Evolutionary conservation across 2,113 vertebrate species (phyloP).

Genomic region (Pelecanus crispus): DNA sequence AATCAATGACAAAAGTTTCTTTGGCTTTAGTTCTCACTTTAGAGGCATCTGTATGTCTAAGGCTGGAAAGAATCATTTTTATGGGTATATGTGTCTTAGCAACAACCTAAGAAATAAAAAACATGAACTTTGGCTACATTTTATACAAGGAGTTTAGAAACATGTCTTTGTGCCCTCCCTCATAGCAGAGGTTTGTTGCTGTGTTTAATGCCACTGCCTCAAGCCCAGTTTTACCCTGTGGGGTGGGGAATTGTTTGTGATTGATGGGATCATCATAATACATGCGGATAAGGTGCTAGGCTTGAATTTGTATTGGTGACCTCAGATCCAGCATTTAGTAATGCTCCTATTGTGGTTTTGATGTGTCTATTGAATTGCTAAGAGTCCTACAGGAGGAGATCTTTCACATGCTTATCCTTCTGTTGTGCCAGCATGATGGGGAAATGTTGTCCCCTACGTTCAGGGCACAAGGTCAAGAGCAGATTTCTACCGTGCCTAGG

Average conservation of each 20-base stretch:
- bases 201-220: neutral
- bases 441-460: neutral
- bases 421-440: neutral
- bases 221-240: neutral
- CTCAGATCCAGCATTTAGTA: neutral
- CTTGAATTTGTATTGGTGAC: neutral
- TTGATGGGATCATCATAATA: neutral
- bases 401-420: neutral
- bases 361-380: neutral
- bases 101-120: neutral
- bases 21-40: neutral
- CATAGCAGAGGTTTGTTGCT: neutral
- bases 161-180: neutral
- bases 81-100: neutral
- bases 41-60: neutral
- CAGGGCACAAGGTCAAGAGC: neutral
- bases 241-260: neutral
- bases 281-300: neutral
- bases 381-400: neutral
- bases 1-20: neutral
- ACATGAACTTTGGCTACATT: neutral
- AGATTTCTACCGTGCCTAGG: neutral
- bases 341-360: neutral
- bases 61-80: neutral
- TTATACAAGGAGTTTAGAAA: neutral